Evolutionary conservation across 2,888 invertebrate genomes (phyloP).

Genomic region (Tenodera sinensis): DNA sequence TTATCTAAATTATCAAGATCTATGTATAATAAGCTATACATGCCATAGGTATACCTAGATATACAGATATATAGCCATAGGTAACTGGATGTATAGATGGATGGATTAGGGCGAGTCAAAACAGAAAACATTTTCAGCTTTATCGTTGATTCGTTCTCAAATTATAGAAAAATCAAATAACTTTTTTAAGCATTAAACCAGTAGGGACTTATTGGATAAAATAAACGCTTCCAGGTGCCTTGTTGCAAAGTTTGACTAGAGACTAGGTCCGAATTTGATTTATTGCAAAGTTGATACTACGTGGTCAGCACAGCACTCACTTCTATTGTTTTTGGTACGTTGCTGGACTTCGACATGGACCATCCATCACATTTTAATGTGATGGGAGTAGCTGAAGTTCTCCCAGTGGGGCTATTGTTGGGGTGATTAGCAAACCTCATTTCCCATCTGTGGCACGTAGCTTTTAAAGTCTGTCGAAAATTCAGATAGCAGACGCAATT

Average conservation of each 20-base stretch:
- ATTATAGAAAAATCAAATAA: no score
- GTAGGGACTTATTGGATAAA: no score
- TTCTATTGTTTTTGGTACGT: background rate
- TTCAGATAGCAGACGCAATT: background rate
- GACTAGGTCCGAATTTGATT: background rate
- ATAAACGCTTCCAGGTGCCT: background rate
- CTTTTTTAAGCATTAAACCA: no score
- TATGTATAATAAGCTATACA: no score
- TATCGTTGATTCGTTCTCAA: no score
- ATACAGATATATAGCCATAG: no score
- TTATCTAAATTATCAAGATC: no score
- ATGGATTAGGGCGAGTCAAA: no score
- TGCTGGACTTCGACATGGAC: background rate
- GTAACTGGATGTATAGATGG: no score
- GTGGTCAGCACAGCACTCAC: background rate
- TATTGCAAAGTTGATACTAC: background rate
- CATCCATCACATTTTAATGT: background rate
- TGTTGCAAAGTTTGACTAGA: background rate
- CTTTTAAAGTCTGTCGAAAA: background rate
- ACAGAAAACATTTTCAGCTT: no score
- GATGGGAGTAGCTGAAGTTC: background rate
- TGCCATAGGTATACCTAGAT: no score
- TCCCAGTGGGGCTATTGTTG: background rate
- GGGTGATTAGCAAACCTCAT: background rate
- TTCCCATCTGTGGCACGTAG: background rate